Evolutionary conservation across 2,113 vertebrate species (phyloP).

Genomic region (Falco punctatus): DNA sequence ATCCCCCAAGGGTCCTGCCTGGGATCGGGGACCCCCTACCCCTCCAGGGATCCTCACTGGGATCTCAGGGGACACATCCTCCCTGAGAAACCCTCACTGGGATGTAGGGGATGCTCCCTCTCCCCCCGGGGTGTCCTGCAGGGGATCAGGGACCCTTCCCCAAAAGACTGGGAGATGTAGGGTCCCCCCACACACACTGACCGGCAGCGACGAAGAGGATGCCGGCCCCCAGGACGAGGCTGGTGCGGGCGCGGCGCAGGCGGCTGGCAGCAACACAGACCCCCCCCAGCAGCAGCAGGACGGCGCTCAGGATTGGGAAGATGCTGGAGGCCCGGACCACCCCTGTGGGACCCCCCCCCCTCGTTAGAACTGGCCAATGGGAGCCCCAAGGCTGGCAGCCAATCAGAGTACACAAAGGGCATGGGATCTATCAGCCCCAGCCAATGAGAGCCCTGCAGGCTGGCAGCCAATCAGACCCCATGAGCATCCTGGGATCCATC

Average conservation of each 20-base stretch:
- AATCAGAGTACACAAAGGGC: fast-evolving
- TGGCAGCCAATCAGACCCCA: not conserved
- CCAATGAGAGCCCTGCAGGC: not conserved
- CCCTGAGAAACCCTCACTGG: no score
- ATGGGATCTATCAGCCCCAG: not conserved
- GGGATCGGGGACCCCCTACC: not conserved
- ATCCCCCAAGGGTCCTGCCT: not conserved
- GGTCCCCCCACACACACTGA: slow-evolving; percentile 53
- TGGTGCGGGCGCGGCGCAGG: not conserved
- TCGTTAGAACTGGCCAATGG: not conserved
- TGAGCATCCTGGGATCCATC: no score
- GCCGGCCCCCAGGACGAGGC: slow-evolving; percentile 88
- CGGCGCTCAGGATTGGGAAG: slow-evolving; percentile 95
- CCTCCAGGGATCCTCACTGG: no score
- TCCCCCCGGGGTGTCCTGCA: not conserved
- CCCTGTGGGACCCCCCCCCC: slow-evolving; percentile 66
- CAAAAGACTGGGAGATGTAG: not conserved
- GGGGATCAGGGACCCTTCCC: not conserved
- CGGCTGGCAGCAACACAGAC: slow-evolving; percentile 92
- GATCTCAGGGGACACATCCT: no score
- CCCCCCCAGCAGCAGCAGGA: slow-evolving; percentile 91
- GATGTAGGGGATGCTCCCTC: not conserved
- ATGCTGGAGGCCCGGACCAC: slow-evolving; percentile 95
- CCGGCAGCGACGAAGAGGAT: slow-evolving; percentile 95
- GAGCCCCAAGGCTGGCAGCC: fast-evolving